Conservation (phyloP, 1,140 invertebrate species). For the Atta cephalotes region DNA sequence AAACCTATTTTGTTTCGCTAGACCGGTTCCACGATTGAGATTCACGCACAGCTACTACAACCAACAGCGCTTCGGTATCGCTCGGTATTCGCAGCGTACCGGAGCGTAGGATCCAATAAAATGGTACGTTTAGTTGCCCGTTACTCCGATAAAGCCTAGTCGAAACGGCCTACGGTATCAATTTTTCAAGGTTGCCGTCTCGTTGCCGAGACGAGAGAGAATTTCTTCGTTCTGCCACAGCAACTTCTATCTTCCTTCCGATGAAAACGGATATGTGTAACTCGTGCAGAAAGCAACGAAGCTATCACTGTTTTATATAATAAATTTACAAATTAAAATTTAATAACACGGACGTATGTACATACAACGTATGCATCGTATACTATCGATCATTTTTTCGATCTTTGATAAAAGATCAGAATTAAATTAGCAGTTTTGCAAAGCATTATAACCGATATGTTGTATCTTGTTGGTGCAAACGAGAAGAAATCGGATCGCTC, state of each 20-base stretch:
- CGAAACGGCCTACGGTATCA: conserved; percentile 64
- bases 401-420: background rate
- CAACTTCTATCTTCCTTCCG: background rate
- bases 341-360: too few species aligned
- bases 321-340: background rate
- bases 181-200: conserved; percentile 67
- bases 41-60: conserved; percentile 50
- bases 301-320: background rate
- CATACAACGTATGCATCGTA: too few species aligned
- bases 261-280: conserved; percentile 26
- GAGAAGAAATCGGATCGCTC: background rate
- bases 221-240: conserved; percentile 10
- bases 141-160: conserved; percentile 69
- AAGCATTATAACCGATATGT: background rate
- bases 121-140: conserved; percentile 72
- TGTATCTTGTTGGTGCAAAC: background rate
- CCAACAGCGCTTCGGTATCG: background rate
- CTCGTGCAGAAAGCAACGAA: background rate
- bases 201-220: conserved; percentile 46
- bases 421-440: background rate
- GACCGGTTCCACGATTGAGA: conserved; percentile 43
- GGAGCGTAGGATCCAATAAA: conserved; percentile 67
- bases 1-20: conserved; percentile 57
- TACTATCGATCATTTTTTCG: background rate
- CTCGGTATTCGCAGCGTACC: conserved; percentile 46